phyloP scores from a whole-genome alignment of 2,797 vertebrate species.

The Gobionotothen gibberifrons region DNA sequence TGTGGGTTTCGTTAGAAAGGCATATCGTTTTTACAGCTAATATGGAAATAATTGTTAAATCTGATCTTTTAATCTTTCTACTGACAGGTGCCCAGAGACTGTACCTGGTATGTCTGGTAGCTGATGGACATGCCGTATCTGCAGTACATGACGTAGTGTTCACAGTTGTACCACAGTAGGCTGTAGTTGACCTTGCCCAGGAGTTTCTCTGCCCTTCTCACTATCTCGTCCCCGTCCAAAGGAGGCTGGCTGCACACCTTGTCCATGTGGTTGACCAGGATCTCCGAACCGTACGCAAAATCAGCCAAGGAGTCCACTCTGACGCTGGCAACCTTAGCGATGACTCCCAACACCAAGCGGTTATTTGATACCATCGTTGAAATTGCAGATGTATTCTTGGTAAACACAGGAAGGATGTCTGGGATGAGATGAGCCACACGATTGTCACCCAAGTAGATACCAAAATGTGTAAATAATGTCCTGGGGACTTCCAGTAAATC shows the following conservation, averaged over 20 bases:
- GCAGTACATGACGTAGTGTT: conserved; percentile 98
- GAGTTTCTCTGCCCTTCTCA: conserved; percentile 89
- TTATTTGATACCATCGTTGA: conserved; percentile 92
- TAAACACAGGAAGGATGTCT: conserved; percentile 91
- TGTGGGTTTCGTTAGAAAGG: neutral
- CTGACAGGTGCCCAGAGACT: neutral
- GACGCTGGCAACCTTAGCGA: conserved; percentile 89
- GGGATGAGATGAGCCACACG: conserved; percentile 96
- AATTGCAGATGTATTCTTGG: conserved; percentile 79
- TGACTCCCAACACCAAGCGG: conserved; percentile 90
- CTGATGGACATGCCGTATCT: conserved; percentile 92
- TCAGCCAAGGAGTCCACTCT: conserved; percentile 93
- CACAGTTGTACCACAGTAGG: conserved; percentile 98
- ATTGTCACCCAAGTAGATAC: conserved; percentile 95
- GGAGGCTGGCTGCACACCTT: conserved; percentile 84
- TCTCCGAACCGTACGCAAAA: conserved; percentile 92
- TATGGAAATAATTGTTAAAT: neutral
- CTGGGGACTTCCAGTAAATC: conserved; percentile 94
- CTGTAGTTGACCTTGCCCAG: conserved; percentile 91
- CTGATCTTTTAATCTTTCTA: neutral
- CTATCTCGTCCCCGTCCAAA: conserved; percentile 89
- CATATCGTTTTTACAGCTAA: neutral
- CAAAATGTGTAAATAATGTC: conserved; percentile 95
- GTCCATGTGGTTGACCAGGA: conserved; percentile 94
- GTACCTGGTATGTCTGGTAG: conserved; percentile 96